Evolutionary conservation across 2,888 invertebrate genomes (phyloP).

Genomic region (Amphipoea lucens): DNA sequence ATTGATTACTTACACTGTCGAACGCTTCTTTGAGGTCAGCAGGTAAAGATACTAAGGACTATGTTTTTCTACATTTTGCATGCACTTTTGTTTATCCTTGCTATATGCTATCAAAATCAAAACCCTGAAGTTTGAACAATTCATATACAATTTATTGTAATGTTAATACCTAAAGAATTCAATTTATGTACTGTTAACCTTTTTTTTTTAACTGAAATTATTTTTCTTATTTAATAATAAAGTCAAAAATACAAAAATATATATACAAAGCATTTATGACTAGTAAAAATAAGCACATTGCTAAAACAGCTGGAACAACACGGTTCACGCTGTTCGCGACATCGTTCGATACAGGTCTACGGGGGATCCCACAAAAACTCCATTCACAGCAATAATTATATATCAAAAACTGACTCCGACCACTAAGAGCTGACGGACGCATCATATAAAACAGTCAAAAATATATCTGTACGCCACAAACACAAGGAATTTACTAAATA

Average conservation of each 20-base stretch:
- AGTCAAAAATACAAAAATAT: constrained; percentile 84
- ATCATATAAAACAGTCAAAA: constrained; percentile 72
- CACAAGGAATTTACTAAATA: constrained; percentile 65
- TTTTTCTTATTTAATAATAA: constrained; percentile 80
- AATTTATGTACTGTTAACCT: constrained; percentile 71
- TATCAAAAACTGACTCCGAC: constrained; percentile 80
- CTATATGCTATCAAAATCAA: constrained; percentile 68
- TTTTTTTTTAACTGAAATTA: constrained; percentile 80
- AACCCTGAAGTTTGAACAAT: constrained; percentile 72
- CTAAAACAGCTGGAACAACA: constrained; percentile 77
- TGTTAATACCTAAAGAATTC: constrained; percentile 78
- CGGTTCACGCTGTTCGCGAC: constrained; percentile 72
- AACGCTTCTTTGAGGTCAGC: neutral
- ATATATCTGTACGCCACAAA: constrained; percentile 69
- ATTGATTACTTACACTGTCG: neutral
- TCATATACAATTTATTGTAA: constrained; percentile 81
- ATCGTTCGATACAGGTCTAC: constrained; percentile 80
- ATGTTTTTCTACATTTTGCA: neutral
- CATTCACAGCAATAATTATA: constrained; percentile 77
- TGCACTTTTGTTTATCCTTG: neutral
- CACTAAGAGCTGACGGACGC: constrained; percentile 74
- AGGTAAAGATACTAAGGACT: neutral
- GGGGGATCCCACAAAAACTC: constrained; percentile 80
- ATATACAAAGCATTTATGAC: constrained; percentile 89
- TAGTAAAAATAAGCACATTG: constrained; percentile 87